Evolutionary conservation across 2,797 vertebrate genomes (phyloP).

Genomic region (Harpagifer antarcticus): DNA sequence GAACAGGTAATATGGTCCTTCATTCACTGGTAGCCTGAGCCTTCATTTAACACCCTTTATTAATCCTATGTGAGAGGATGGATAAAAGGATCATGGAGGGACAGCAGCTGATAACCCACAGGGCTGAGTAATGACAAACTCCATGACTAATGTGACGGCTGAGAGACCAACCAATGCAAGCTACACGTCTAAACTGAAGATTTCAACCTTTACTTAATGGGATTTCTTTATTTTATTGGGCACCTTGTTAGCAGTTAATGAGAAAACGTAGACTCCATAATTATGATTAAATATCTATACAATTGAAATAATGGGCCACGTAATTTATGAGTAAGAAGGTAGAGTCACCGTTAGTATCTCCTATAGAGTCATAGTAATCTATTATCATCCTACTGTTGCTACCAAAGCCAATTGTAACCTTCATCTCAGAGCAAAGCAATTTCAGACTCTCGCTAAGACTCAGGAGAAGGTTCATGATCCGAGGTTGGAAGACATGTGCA

Average conservation of each 20-base stretch:
- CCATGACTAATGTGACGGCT: not conserved
- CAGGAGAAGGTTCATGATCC: conserved; percentile 16
- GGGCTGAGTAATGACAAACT: conserved; percentile 19
- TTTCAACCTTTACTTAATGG: not conserved
- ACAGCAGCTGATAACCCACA: conserved; percentile 33
- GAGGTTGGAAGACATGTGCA: not conserved
- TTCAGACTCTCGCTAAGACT: conserved; percentile 10
- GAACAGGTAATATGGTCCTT: not conserved
- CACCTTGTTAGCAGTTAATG: not conserved
- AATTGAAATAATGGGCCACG: not conserved
- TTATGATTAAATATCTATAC: not conserved
- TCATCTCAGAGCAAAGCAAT: conserved; percentile 8
- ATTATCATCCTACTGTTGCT: not conserved
- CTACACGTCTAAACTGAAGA: not conserved
- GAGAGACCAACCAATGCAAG: not conserved
- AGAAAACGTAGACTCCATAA: not conserved
- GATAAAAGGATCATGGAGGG: conserved; percentile 22
- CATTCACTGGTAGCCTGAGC: conserved; percentile 20
- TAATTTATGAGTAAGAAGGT: not conserved
- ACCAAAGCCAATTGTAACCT: not conserved
- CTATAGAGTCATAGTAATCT: not conserved
- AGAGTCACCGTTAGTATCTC: not conserved
- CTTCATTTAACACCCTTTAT: conserved; percentile 7
- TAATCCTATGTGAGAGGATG: conserved; percentile 22
- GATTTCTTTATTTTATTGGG: not conserved